A percentile compares a stretch with the other conserved stretches of the same genome.
Evolutionary conservation across 2,797 vertebrate genomes (phyloP).

Genomic region (Periparus ater): DNA sequence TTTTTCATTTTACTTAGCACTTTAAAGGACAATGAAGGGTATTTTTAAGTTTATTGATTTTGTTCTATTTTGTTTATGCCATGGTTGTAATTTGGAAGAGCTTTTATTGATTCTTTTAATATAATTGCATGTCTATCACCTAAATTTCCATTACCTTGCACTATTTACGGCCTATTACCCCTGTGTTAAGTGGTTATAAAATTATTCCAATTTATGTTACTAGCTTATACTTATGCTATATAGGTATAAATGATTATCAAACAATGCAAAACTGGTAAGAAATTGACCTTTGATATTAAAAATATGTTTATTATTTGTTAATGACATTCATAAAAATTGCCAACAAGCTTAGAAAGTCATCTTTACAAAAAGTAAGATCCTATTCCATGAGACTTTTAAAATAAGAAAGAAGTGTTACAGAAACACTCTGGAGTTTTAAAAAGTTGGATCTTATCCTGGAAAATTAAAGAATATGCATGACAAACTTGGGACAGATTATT

Average conservation of each 20-base stretch:
- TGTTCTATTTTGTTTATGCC: constrained; percentile 1
- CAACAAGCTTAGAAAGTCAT: neutral
- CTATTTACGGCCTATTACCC: neutral
- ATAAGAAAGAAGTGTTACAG: neutral
- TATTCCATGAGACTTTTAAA: neutral
- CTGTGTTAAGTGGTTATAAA: constrained; percentile 1
- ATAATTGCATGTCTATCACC: neutral
- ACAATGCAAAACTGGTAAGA: neutral
- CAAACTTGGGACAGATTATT: neutral
- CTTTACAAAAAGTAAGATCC: neutral
- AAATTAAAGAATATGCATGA: neutral
- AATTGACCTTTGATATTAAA: neutral
- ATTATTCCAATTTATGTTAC: neutral
- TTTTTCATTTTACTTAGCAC: neutral
- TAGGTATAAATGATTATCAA: neutral
- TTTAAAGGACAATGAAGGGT: neutral
- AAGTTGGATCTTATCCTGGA: neutral
- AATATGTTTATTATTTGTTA: neutral
- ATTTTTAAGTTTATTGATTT: constrained; percentile 34
- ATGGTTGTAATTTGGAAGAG: neutral
- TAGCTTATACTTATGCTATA: neutral
- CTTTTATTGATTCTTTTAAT: neutral
- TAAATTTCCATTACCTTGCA: neutral
- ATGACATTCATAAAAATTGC: neutral
- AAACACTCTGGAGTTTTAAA: neutral